Base-by-base conservation (phyloP, 2,888 invertebrate genomes). In the Drosophila fungiperda region DNA sequence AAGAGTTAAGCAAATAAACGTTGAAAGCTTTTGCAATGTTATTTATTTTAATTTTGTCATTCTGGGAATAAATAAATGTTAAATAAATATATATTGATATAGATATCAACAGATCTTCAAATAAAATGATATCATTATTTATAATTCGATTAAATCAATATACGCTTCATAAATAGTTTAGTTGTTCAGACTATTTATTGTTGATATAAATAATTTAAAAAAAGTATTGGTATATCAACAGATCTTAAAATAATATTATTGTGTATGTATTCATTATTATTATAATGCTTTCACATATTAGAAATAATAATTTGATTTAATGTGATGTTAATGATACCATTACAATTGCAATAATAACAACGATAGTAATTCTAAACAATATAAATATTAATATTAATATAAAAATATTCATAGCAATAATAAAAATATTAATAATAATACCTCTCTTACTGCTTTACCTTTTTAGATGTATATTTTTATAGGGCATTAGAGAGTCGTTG, bases 401-500 rank as follows among this genome's bases (percentile, higher is more conserved):
- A 26, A 26, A 26, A 2, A 26, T 5, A 6, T 29, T 20, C 2
- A 20, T 42, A 11, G 5, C 9, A 36, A 36, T 12, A 35, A 11
- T 35, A 35, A 11, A 35, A 42, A 42, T 11, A 42, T 48, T n/a
- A n/a, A 8, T 29, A 29, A 8, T 0, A 49, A 9, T 9, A n/a
- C 6, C 12, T 1, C 7, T 42, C 42, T 20, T 12, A 7, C 2
- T 52, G 4, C 2, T 20, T 15, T 17, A 6, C 0, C 8, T 9
- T 9, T 8, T 1, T 6, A 9, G 23, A 45, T 6, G 40, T 9
- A 2, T 7, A 6, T n/a, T 6, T 45, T 36, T 63, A 5, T 38
- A 70, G 71, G 26, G 73, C n/a, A 65, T 57, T 52, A 6, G 8
- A 1, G 4, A 57, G 55, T 71, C 55, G 49, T 6, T 17, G 3